Conservation (phyloP, 2,797 vertebrate genomes). For the Pogonophryne albipinna region DNA sequence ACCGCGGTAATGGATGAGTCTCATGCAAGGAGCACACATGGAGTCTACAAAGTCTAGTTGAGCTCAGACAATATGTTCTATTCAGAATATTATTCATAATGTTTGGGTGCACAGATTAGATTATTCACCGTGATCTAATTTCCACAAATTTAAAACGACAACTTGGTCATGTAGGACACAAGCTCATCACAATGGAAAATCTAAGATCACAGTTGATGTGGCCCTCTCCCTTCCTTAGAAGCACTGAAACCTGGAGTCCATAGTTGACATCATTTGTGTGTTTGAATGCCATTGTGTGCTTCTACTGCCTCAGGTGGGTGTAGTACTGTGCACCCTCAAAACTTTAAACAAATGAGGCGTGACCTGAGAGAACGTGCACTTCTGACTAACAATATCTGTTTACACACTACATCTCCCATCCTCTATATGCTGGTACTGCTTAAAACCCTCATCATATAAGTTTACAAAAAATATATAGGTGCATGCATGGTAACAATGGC, state of each 20-base stretch:
- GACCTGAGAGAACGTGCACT: slow-evolving; percentile 71
- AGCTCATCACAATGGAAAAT: slow-evolving; percentile 32
- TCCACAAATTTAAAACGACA: slow-evolving; percentile 53
- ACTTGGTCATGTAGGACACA: slow-evolving; percentile 47
- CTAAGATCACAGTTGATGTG: slow-evolving; percentile 63
- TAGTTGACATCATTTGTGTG: slow-evolving; percentile 63
- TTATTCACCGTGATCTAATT: slow-evolving; percentile 57
- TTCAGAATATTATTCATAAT: slow-evolving; percentile 49
- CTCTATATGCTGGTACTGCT: slow-evolving; percentile 7
- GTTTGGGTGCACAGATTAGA: slow-evolving; percentile 64
- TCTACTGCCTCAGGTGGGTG: slow-evolving; percentile 61
- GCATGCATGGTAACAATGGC: slow-evolving; percentile 36
- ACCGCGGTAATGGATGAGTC: slow-evolving; percentile 33
- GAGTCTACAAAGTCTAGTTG: slow-evolving; percentile 30
- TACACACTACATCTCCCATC: slow-evolving; percentile 16
- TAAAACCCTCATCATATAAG: background rate
- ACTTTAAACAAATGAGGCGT: slow-evolving; percentile 23
- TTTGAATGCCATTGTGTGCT: slow-evolving; percentile 68
- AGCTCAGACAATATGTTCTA: slow-evolving; percentile 55
- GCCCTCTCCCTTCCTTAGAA: slow-evolving; percentile 79
- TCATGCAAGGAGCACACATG: slow-evolving; percentile 31
- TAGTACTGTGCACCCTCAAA: slow-evolving; percentile 58
- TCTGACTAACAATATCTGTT: slow-evolving; percentile 76
- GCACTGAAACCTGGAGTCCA: slow-evolving; percentile 55
- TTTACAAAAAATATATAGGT: slow-evolving; percentile 15